Evolutionary conservation across 2,888 invertebrate species (phyloP).

Genomic region (Ennomos fuscantarius): DNA sequence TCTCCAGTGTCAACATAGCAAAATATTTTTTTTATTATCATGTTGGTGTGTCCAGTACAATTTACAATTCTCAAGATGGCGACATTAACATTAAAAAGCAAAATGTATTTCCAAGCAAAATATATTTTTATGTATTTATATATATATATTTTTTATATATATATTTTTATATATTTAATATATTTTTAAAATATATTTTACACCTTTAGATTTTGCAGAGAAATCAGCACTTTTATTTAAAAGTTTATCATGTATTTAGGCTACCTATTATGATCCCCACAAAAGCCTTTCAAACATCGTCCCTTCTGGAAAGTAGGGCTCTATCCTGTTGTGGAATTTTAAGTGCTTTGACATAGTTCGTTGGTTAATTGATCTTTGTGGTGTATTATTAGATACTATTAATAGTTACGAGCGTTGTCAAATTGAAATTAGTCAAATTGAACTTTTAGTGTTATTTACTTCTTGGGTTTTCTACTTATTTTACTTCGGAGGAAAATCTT

Average conservation of each 20-base stretch:
- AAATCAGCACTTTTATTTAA: constrained; percentile 5
- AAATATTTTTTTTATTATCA: too few relatives aligned
- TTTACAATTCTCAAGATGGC: too few relatives aligned
- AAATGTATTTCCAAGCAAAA: too few relatives aligned
- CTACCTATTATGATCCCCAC: constrained; percentile 25
- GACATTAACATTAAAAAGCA: too few relatives aligned
- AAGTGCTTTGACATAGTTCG: constrained; percentile 30
- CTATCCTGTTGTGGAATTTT: constrained; percentile 11
- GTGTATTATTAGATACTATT: background rate
- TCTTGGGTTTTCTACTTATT: constrained; percentile 6
- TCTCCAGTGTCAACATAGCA: too few relatives aligned
- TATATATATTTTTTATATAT: too few relatives aligned
- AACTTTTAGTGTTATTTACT: too few relatives aligned
- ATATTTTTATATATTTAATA: too few relatives aligned
- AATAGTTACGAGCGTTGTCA: background rate
- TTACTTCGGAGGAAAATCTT: background rate
- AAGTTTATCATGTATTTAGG: constrained; percentile 29
- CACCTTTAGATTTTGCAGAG: background rate
- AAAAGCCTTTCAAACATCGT: constrained; percentile 30
- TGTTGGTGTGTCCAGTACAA: too few relatives aligned
- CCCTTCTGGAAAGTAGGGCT: constrained; percentile 19
- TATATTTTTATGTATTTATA: too few relatives aligned
- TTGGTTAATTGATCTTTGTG: constrained; percentile 2
- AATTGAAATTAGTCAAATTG: too few relatives aligned
- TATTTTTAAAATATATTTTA: too few relatives aligned